Conservation (phyloP, 2,888 invertebrate species). For the Dascillus cervinus region DNA sequence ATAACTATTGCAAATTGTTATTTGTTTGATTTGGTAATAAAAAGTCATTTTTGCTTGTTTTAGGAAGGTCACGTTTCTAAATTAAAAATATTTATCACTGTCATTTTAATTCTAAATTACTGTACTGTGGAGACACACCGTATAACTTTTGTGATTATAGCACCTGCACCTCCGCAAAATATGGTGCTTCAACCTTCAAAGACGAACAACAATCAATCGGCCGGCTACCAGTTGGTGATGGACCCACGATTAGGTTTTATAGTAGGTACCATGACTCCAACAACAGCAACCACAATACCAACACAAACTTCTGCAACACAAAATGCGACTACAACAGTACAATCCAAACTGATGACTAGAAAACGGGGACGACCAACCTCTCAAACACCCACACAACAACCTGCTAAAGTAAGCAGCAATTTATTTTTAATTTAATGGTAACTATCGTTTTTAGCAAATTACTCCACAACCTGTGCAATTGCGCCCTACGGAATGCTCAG, state of each 20-base stretch:
- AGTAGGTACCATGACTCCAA: conserved; percentile 38
- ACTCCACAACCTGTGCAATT: conserved; percentile 29
- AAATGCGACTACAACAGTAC: conserved; percentile 4
- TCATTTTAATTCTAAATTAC: no score
- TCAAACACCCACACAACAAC: background rate
- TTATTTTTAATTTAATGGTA: background rate
- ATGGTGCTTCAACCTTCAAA: conserved; percentile 15
- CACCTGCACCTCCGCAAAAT: conserved; percentile 15
- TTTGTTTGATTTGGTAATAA: no score
- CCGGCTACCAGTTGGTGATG: conserved; percentile 44
- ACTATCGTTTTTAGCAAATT: background rate
- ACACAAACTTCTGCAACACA: conserved; percentile 4
- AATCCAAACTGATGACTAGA: conserved; percentile 1
- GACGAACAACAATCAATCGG: conserved; percentile 12
- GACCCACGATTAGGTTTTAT: conserved; percentile 45
- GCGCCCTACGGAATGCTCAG: conserved; percentile 63
- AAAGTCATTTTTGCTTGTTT: no score
- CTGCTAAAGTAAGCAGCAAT: no score
- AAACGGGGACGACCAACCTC: background rate
- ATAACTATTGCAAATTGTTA: no score
- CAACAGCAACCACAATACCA: conserved; percentile 7
- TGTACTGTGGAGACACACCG: no score
- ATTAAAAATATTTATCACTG: no score
- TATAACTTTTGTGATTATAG: no score
- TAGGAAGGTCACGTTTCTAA: no score